Evolutionary conservation across 1,140 invertebrate genomes (phyloP).

Genomic region (Drosophila guanche): DNA sequence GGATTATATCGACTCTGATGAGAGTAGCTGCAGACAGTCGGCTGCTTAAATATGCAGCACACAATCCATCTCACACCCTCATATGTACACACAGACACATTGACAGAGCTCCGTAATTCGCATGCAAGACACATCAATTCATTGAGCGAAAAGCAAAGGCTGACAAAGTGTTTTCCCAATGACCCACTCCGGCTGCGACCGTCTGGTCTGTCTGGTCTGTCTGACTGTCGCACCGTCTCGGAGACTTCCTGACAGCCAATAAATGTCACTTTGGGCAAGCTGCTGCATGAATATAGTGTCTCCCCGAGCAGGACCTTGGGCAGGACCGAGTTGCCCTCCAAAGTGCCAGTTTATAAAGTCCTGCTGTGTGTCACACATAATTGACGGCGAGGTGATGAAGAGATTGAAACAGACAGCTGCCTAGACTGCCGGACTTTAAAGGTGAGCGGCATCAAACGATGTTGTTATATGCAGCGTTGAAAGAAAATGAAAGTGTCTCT

Average conservation of each 20-base stretch:
- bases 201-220: constrained; percentile 7
- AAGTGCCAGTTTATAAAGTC: constrained; percentile 75
- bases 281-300: constrained; percentile 54
- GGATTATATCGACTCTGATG: background rate
- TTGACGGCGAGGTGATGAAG: constrained; percentile 69
- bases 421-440: constrained; percentile 41
- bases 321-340: constrained; percentile 22
- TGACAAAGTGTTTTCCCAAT: constrained; percentile 56
- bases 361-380: constrained; percentile 71
- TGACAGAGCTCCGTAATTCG: constrained; percentile 44
- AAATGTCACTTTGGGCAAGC: constrained; percentile 70
- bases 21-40: background rate
- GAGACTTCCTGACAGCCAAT: constrained; percentile 70
- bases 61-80: background rate
- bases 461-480: background rate
- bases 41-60: constrained; percentile 6
- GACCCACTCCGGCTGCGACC: constrained; percentile 17
- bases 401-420: constrained; percentile 59
- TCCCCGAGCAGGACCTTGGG: constrained; percentile 34
- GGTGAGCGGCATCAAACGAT: constrained; percentile 31
- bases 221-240: constrained; percentile 35
- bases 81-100: background rate
- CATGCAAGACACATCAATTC: constrained; percentile 72
- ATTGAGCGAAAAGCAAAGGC: constrained; percentile 50
- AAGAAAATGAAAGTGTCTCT: constrained; percentile 6